Evolutionary conservation across 1,140 invertebrate species (phyloP), one percentile per base, ranked within the genome.

Genomic region (Ostrea denselamellosa): DNA sequence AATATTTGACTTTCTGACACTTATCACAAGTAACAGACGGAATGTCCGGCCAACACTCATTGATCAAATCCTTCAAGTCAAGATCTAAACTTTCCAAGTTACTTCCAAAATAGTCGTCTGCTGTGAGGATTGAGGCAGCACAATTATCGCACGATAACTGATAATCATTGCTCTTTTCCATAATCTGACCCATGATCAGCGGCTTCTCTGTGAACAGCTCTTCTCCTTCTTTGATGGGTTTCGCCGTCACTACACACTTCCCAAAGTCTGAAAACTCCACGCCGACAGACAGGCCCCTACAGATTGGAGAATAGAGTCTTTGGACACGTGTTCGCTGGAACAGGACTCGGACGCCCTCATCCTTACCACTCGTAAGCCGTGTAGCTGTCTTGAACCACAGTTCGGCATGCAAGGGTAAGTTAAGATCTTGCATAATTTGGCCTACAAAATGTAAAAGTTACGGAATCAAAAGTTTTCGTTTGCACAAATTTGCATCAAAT

Each of bases 381-480:
- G 90, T 87, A 0, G 93, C 92, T 85, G 92, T 93, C n/a, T 93
- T 86, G 4, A 93, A 84, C 93, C 93, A 94, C 53, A 94, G 92
- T 85, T 94, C 93, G 0, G 93, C 92, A 83, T 90, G 71, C 10
- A 94, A 90, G 54, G 93, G 93, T 10, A 93, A 83, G 54, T 92
- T 90, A 8, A 94, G 82, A 19, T 92, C 85, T 14, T 88, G 14
- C 12, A 93, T 62, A 44, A 93, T 88, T 89, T 92, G 91, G 12
- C 93, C 93, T 94, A 86, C 19, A 87, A 86, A 86, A 54, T 56
- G 81, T 7, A n/a, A 28, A 19, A 12, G 34, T 34, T 68, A 68
- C 2, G 19, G 53, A 51, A 81, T 25, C 68, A 14, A 22, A 28
- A 51, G 2, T 81, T 14, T 58, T 14, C 14, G 56, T 58, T 19